phyloP scores from a whole-genome alignment of 23 tunicate species.

The Ciona savignyi region DNA sequence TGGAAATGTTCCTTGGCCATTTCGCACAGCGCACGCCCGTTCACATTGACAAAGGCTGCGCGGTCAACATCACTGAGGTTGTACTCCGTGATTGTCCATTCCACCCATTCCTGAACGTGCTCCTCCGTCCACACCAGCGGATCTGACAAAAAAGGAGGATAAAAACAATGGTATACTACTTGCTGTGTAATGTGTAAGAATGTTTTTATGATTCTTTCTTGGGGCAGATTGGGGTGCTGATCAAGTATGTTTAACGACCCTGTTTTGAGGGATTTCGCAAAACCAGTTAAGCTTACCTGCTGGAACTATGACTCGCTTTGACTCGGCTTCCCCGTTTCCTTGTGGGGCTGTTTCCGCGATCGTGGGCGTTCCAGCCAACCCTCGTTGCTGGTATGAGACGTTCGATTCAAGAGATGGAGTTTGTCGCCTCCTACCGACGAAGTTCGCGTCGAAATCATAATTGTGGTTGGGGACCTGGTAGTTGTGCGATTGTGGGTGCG shows the following conservation, averaged over 20 bases:
- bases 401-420: constrained; percentile 12
- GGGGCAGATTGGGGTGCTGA: too few relatives aligned
- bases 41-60: constrained; percentile 34
- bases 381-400: constrained; percentile 7
- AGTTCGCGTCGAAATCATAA: constrained; percentile 30
- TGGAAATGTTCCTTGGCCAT: constrained; percentile 66
- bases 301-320: constrained; percentile 76
- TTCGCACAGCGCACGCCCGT: constrained; percentile 61
- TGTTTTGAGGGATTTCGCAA: too few relatives aligned
- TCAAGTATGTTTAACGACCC: too few relatives aligned
- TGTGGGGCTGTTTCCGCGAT: constrained; percentile 10
- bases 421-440: constrained; percentile 15
- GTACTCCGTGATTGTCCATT: constrained; percentile 89
- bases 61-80: constrained; percentile 45
- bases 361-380: constrained; percentile 4
- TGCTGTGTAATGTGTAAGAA: too few relatives aligned
- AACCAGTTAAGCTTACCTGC: constrained; percentile 73
- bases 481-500: constrained; percentile 16
- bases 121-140: constrained; percentile 75
- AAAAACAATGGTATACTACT: too few relatives aligned
- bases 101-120: constrained; percentile 91
- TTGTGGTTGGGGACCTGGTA: constrained; percentile 7
- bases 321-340: constrained; percentile 29
- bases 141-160: too few relatives aligned
- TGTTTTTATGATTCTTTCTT: too few relatives aligned